Evolutionary conservation across 2,113 vertebrate genomes (phyloP).

Genomic region (Rafetus swinhoei): DNA sequence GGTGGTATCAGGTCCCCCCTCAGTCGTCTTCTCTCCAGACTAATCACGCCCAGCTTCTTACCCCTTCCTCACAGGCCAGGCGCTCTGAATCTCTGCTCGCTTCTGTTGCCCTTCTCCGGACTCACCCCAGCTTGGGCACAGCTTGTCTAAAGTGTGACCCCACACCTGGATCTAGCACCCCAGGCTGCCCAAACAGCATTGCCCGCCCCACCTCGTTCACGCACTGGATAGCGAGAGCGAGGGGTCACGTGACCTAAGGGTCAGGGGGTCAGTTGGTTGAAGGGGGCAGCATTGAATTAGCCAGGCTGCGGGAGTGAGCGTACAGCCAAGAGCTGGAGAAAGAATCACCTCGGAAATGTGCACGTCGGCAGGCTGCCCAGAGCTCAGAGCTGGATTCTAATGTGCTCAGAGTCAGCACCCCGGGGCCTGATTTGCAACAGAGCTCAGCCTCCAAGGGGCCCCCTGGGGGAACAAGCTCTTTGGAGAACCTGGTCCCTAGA

Average conservation of each 20-base stretch:
- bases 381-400: background rate
- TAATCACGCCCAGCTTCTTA: background rate
- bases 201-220: background rate
- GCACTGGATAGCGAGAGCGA: fast-evolving
- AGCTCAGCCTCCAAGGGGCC: background rate
- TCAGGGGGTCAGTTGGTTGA: background rate
- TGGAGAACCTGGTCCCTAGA: background rate
- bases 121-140: background rate
- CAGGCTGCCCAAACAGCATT: background rate
- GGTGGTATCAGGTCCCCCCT: background rate
- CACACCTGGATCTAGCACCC: background rate
- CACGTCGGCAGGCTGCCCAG: no score
- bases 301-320: background rate
- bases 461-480: background rate
- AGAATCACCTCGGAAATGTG: background rate
- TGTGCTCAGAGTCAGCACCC: background rate
- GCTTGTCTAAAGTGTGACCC: background rate
- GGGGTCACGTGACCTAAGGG: no score
- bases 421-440: fast-evolving
- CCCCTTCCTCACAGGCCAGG: background rate
- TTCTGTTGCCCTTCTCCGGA: background rate
- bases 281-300: background rate
- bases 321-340: background rate
- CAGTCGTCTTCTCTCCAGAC: background rate
- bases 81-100: background rate